Percentiles rank a stretch among this genome's conserved stretches.
Conservation (phyloP, 2,797 vertebrate species). For the Acanthiza pusilla region DNA sequence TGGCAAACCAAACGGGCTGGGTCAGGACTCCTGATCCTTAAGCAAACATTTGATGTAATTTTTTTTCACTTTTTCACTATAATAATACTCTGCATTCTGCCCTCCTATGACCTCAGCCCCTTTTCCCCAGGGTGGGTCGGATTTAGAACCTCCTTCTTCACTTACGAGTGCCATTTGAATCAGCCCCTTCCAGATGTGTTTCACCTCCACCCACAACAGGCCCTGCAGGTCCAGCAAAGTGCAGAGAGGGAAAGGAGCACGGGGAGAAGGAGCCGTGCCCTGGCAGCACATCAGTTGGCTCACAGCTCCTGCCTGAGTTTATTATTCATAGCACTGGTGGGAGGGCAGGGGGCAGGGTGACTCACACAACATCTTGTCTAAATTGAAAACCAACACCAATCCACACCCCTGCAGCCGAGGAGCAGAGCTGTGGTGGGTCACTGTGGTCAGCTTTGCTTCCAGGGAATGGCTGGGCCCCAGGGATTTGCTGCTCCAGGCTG, state of each 20-base stretch:
- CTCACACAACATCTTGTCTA: constrained; percentile 63
- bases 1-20: constrained; percentile 72
- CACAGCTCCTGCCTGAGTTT: constrained; percentile 51
- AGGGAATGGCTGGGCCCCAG: constrained; percentile 4
- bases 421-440: constrained; percentile 43
- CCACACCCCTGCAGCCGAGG: constrained; percentile 36
- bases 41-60: constrained; percentile 77
- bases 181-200: constrained; percentile 65
- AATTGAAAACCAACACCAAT: constrained; percentile 59
- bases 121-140: constrained; percentile 51
- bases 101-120: constrained; percentile 67
- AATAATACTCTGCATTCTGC: constrained; percentile 71
- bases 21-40: constrained; percentile 72
- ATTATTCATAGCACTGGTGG: constrained; percentile 73
- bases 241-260: constrained; percentile 12
- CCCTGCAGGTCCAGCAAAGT: constrained; percentile 64
- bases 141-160: constrained; percentile 63
- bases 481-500: neutral
- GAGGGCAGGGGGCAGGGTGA: constrained; percentile 59
- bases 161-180: constrained; percentile 61
- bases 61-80: constrained; percentile 70
- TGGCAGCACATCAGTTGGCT: constrained; percentile 70
- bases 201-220: constrained; percentile 62
- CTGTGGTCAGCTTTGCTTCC: constrained; percentile 32
- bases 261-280: constrained; percentile 66